These are phyloP conservation scores for Psylliodes chrysocephalus DNA, from an alignment of 2,888 invertebrate species.

Conservation along the genomic window DNA sequence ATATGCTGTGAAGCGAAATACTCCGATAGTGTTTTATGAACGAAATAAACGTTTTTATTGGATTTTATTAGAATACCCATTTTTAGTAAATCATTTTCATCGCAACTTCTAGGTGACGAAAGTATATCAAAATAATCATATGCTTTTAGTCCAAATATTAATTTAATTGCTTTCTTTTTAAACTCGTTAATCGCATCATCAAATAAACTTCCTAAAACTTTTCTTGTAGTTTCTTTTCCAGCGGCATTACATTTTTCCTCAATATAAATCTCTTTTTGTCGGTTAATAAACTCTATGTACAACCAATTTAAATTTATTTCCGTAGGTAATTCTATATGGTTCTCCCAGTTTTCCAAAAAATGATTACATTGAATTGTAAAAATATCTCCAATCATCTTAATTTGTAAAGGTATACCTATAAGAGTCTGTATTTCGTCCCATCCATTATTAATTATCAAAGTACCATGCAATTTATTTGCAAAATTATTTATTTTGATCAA, in stretches of 20 bases:
- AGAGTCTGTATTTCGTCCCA: not conserved
- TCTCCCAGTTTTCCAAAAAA: not conserved
- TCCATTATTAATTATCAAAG: not conserved
- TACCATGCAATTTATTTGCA: not conserved
- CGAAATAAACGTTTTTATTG: not conserved
- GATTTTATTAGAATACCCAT: conserved; percentile 13
- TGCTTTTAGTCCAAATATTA: not conserved
- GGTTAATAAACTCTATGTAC: conserved; percentile 18
- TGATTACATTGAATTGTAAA: conserved; percentile 17
- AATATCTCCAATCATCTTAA: conserved; percentile 27
- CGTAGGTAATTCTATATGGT: not conserved
- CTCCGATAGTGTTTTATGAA: conserved; percentile 27
- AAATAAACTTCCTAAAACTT: not conserved
- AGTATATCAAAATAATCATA: conserved; percentile 3
- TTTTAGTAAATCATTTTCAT: conserved; percentile 2
- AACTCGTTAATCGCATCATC: conserved; percentile 10
- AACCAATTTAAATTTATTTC: not conserved
- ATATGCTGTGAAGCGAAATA: conserved; percentile 21
- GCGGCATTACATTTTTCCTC: conserved; percentile 17
- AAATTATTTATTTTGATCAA: not conserved
- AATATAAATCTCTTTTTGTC: conserved; percentile 17
- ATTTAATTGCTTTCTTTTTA: not conserved
- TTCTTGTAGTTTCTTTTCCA: not conserved
- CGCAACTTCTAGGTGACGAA: not conserved
- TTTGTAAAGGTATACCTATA: conserved; percentile 25